phyloP scores from a whole-genome alignment of 2,797 vertebrate genomes.

The Coluber constrictor region DNA sequence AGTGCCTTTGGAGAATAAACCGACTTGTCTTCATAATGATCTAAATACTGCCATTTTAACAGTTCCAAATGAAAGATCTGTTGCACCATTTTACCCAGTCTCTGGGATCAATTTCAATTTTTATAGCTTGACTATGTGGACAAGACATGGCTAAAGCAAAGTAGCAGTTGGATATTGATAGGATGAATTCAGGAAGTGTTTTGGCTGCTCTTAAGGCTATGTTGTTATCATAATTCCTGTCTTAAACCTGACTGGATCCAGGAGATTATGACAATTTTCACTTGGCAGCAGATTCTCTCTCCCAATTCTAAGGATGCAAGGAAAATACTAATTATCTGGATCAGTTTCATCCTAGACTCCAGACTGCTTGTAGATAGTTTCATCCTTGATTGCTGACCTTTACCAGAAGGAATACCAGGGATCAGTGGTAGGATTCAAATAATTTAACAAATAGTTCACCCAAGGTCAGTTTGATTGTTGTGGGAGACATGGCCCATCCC shows the following conservation, averaged over 20 bases:
- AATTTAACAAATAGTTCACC: too few relatives aligned
- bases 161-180: not conserved
- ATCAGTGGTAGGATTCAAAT: not conserved
- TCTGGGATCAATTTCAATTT: not conserved
- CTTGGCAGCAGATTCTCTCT: not conserved
- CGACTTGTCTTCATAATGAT: not conserved
- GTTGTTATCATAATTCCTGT: not conserved
- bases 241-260: not conserved
- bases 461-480: too few relatives aligned
- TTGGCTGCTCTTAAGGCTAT: not conserved
- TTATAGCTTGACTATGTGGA: not conserved
- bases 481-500: too few relatives aligned
- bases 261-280: not conserved
- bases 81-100: not conserved
- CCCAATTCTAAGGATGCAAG: not conserved
- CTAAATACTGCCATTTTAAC: not conserved
- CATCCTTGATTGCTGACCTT: not conserved
- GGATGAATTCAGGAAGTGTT: not conserved
- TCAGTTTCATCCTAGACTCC: not conserved
- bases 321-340: not conserved
- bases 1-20: not conserved
- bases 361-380: not conserved
- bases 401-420: not conserved
- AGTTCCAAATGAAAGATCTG: not conserved
- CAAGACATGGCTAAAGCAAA: not conserved